These are phyloP conservation scores for Coregonus suidteri DNA, from an alignment of 2,797 vertebrate genomes.

Conservation along the genomic window DNA sequence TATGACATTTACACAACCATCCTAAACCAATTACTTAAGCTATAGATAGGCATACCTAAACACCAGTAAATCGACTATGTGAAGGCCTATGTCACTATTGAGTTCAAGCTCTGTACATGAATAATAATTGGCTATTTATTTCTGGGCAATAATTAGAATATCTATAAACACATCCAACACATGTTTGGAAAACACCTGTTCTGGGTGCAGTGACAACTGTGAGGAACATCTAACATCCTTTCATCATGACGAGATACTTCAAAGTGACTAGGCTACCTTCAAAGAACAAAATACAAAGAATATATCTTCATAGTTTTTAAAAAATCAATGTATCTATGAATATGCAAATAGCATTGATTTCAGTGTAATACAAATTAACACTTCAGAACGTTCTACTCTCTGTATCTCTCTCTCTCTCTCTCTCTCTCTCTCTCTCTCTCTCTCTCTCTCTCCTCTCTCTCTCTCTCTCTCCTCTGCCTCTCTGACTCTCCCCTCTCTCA, in stretches of 20 bases:
- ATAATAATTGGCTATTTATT: background rate
- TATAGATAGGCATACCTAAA: background rate
- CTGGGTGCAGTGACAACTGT: background rate
- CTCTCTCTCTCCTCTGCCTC: background rate
- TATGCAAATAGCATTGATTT: constrained; percentile 24
- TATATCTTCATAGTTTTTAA: background rate
- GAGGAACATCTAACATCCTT: constrained; percentile 4
- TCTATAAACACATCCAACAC: background rate
- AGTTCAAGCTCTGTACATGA: background rate
- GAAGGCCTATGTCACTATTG: background rate
- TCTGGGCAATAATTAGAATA: background rate
- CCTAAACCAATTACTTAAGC: too few relatives aligned
- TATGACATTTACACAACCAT: too few relatives aligned
- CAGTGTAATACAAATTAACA: constrained; percentile 42
- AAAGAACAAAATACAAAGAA: background rate
- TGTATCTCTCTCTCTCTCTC: background rate
- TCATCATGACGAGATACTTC: constrained; percentile 27
- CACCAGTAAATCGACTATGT: background rate
- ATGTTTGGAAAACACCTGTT: background rate
- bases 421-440: background rate
- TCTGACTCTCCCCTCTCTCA: constrained; percentile 7
- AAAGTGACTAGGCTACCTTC: constrained; percentile 23
- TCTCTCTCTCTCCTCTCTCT: constrained; percentile 10
- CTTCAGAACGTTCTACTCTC: constrained; percentile 12
- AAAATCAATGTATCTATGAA: constrained; percentile 28